phyloP scores from a whole-genome alignment of 2,797 vertebrate species.

The Pampus argenteus region DNA sequence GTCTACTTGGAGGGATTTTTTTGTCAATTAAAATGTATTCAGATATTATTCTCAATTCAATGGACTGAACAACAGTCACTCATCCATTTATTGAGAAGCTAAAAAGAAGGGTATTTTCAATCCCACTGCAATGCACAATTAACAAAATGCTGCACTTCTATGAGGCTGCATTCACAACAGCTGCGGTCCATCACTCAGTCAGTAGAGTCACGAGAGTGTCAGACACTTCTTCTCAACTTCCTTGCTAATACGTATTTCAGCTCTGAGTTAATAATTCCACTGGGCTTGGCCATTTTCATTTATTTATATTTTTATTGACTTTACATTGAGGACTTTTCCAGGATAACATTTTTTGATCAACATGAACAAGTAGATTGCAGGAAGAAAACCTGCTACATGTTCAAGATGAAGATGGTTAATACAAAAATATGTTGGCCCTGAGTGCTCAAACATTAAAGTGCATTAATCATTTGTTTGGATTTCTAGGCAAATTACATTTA shows the following conservation, averaged over 20 bases:
- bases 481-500: neutral
- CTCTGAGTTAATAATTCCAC: constrained; percentile 2
- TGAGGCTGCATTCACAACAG: constrained; percentile 14
- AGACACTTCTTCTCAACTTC: neutral
- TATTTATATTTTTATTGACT: neutral
- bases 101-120: constrained; percentile 5
- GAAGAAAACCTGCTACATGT: neutral
- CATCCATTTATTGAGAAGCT: constrained; percentile 29
- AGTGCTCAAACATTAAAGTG: neutral
- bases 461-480: neutral
- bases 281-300: neutral
- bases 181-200: constrained; percentile 15
- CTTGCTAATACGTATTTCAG: constrained; percentile 23
- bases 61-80: constrained; percentile 24
- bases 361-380: neutral
- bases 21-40: constrained; percentile 45
- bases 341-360: neutral
- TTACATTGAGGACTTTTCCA: neutral
- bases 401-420: neutral
- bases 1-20: constrained; percentile 25
- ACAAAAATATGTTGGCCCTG: neutral
- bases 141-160: constrained; percentile 14
- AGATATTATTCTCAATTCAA: constrained; percentile 26
- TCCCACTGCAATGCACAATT: constrained; percentile 15
- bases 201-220: neutral